A percentile compares a stretch with the other conserved stretches of the same genome.
phyloP scores from a whole-genome alignment of 2,797 vertebrate species.

The Scyliorhinus canicula region DNA sequence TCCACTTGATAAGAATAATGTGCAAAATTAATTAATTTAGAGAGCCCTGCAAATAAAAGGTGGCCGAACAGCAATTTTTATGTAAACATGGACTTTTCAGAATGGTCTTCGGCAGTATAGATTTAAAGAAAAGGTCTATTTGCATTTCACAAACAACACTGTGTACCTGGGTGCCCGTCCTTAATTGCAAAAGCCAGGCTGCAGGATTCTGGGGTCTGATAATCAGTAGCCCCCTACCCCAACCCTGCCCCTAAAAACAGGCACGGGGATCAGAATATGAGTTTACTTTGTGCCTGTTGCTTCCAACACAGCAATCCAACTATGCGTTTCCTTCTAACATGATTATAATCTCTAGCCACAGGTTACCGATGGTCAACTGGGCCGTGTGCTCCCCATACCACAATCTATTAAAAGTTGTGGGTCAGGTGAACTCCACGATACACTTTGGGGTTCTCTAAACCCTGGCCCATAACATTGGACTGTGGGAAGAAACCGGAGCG shows the following conservation, averaged over 20 bases:
- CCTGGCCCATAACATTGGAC: too few species aligned
- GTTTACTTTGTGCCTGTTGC: neutral
- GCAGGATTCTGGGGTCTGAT: neutral
- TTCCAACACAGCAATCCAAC: neutral
- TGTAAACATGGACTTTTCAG: neutral
- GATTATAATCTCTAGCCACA: neutral
- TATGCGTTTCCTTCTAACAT: neutral
- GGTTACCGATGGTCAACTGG: neutral
- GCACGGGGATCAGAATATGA: neutral
- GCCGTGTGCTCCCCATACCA: too few species aligned
- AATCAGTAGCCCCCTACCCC: neutral
- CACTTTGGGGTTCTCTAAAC: too few species aligned
- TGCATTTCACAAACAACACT: neutral
- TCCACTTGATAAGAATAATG: neutral
- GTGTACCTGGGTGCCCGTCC: neutral
- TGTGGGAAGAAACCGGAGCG: too few species aligned
- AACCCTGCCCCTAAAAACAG: too few species aligned
- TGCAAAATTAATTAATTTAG: neutral
- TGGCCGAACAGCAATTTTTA: neutral
- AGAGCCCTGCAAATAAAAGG: neutral
- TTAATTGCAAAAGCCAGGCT: neutral
- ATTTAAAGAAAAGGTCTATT: neutral
- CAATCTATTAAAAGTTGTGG: too few species aligned
- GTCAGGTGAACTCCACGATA: too few species aligned
- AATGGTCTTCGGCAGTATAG: neutral